Conservation (phyloP, 1,140 invertebrate genomes). For the Neodiprion pinetum region DNA sequence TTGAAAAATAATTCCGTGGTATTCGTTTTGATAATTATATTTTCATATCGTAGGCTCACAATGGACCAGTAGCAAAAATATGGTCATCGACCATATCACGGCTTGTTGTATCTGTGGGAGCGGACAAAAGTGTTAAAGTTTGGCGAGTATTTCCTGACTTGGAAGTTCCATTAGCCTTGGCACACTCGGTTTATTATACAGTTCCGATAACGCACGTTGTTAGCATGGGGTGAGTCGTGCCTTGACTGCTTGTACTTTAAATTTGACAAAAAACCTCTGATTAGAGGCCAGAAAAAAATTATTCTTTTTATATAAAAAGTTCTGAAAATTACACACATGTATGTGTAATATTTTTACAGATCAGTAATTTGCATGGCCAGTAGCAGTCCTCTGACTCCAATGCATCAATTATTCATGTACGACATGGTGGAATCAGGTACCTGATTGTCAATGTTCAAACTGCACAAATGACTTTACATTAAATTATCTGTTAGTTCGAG, state of each 20-base stretch:
- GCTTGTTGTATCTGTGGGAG: conserved; percentile 30
- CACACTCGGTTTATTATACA: conserved; percentile 30
- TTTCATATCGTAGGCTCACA: conserved; percentile 21
- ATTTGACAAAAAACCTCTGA: not conserved
- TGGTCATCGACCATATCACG: conserved; percentile 11
- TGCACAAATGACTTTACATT: no score
- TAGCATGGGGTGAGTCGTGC: conserved; percentile 30
- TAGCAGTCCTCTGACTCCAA: conserved; percentile 20
- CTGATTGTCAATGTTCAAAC: not conserved
- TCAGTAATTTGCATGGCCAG: conserved; percentile 31
- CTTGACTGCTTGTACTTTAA: not conserved
- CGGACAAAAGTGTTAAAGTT: conserved; percentile 35
- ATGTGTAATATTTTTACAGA: conserved; percentile 17
- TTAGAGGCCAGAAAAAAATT: not conserved
- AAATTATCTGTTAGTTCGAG: conserved; percentile 25
- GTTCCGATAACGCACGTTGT: conserved; percentile 27
- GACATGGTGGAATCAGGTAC: conserved; percentile 33
- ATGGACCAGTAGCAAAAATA: conserved; percentile 22
- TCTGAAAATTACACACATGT: not conserved
- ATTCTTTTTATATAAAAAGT: conserved; percentile 11
- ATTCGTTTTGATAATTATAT: not conserved
- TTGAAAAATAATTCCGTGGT: not conserved
- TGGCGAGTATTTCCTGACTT: conserved; percentile 36
- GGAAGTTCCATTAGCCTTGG: conserved; percentile 21
- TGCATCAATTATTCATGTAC: conserved; percentile 39